Conservation (phyloP, 2,113 vertebrate species). For the Empidonax alnorum region DNA sequence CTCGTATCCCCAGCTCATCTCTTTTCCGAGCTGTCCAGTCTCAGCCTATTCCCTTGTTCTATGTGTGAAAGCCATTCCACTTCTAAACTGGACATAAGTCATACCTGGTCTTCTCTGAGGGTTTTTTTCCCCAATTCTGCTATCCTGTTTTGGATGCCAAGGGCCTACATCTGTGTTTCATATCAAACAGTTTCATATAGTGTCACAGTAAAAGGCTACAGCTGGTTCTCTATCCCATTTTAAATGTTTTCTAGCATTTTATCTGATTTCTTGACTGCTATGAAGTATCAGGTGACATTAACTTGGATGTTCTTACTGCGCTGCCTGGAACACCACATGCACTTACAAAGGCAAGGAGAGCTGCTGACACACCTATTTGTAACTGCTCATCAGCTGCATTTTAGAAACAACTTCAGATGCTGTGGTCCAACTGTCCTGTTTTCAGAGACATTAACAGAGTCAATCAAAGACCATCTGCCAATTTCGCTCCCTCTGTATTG, state of each 20-base stretch:
- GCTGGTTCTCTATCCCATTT: not conserved
- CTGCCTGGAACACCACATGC: not conserved
- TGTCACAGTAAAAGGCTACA: not conserved
- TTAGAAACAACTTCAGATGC: not conserved
- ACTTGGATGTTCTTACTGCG: not conserved
- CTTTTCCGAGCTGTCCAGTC: not conserved
- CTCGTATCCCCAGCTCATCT: not conserved
- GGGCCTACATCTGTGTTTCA: not conserved
- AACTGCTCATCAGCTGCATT: not conserved
- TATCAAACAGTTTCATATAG: not conserved
- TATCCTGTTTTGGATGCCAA: not conserved
- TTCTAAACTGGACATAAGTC: not conserved
- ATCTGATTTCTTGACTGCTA: not conserved
- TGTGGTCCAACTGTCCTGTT: not conserved
- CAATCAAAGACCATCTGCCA: not conserved
- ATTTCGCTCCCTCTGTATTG: not conserved
- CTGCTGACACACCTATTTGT: not conserved
- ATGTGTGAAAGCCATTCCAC: not conserved
- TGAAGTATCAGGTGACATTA: not conserved
- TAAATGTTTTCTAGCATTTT: not conserved
- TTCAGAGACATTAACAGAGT: not conserved
- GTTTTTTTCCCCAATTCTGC: not conserved
- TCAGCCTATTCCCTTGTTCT: not conserved
- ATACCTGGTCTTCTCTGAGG: not conserved
- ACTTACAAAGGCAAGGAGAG: not conserved